A percentile compares a stretch with the other conserved stretches of the same genome.
phyloP scores from a whole-genome alignment of 1,140 invertebrate genomes.

The Aphelinus certus region DNA sequence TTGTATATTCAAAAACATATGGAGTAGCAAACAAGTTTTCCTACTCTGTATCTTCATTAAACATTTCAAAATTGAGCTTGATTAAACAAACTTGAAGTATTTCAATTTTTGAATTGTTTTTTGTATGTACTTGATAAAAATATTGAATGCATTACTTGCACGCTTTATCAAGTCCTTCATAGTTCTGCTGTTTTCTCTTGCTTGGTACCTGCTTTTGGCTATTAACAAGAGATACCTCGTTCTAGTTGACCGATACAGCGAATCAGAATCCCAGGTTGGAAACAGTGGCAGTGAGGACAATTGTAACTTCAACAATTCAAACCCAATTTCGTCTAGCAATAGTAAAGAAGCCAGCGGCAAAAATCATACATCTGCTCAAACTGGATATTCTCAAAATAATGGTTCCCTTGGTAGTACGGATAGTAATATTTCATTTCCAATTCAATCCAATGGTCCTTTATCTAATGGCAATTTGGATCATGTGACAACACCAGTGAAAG shows the following conservation, averaged over 20 bases:
- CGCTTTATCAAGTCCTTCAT: constrained; percentile 22
- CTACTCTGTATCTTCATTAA: no score
- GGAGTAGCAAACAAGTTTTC: no score
- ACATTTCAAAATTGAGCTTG: no score
- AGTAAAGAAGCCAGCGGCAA: constrained; percentile 71
- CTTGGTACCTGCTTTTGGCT: constrained; percentile 44
- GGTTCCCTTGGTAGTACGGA: constrained; percentile 70
- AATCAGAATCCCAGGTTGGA: constrained; percentile 86
- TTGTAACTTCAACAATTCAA: constrained; percentile 67
- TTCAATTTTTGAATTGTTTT: constrained; percentile 12
- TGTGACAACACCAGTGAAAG: constrained; percentile 63
- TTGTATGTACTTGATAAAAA: constrained; percentile 11
- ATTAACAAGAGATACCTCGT: constrained; percentile 57
- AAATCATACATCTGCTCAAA: constrained; percentile 75
- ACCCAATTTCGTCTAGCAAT: constrained; percentile 78
- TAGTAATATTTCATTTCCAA: constrained; percentile 69
- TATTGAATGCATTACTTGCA: constrained; percentile 28
- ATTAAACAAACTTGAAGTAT: not conserved
- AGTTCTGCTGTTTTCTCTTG: constrained; percentile 35
- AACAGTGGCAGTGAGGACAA: constrained; percentile 76
- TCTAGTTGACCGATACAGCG: constrained; percentile 84
- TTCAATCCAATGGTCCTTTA: constrained; percentile 68
- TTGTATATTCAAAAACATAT: not conserved
- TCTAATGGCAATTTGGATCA: constrained; percentile 66
- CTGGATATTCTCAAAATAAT: constrained; percentile 69